Conservation (phyloP, 2,888 invertebrate genomes). For the Scelioninae gen. 2 region DNA sequence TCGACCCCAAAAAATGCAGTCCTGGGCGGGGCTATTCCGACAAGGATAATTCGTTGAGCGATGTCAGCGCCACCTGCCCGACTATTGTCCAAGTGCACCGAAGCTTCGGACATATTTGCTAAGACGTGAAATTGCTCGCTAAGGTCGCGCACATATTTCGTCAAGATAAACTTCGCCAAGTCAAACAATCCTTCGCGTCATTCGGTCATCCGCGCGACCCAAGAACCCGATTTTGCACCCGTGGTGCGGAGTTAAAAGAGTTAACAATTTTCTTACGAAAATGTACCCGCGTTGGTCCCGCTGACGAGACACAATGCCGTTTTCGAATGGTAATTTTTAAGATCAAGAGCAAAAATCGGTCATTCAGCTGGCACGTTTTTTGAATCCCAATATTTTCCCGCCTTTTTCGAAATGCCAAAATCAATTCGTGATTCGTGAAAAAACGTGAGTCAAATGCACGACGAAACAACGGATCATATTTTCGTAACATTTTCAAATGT, state of each 20-base stretch:
- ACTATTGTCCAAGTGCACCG: conserved; percentile 28
- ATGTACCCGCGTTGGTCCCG: no score
- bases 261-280: neutral
- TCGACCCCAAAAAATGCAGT: conserved; percentile 6
- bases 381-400: no score
- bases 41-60: conserved; percentile 42
- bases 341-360: no score
- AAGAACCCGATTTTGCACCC: neutral
- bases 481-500: no score
- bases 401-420: no score
- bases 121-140: conserved; percentile 28
- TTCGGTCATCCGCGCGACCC: neutral
- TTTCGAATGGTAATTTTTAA: no score
- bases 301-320: no score
- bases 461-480: no score
- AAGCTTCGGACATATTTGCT: conserved; percentile 41
- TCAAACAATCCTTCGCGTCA: conserved; percentile 62
- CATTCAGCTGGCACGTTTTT: no score
- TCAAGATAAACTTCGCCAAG: conserved; percentile 37
- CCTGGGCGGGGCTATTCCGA: conserved; percentile 48
- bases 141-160: conserved; percentile 39
- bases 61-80: conserved; percentile 30
- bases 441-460: no score
- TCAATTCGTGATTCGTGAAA: no score
- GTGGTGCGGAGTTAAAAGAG: neutral